Evolutionary conservation across 2,888 invertebrate genomes (phyloP).

Genomic region (Perizoma flavofasciatum): DNA sequence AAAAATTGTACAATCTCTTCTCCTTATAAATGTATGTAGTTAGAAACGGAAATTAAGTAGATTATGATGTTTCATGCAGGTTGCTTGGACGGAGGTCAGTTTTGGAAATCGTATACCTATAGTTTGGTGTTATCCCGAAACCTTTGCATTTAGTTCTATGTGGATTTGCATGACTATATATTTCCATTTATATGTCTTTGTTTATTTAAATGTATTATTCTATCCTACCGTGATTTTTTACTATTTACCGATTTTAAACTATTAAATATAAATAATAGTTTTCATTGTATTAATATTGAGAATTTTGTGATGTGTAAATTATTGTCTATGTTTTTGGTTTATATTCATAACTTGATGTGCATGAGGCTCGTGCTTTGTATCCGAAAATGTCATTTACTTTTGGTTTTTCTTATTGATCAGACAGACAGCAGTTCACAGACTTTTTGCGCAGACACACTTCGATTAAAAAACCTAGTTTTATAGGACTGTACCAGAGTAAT

Average conservation of each 20-base stretch:
- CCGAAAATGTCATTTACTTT: too few species aligned
- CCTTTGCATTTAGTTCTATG: conserved; percentile 34
- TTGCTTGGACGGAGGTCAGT: conserved; percentile 87
- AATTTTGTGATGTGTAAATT: background rate
- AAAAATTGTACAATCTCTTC: too few species aligned
- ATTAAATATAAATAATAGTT: too few species aligned
- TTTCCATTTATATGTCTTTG: conserved; percentile 16
- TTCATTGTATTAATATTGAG: background rate
- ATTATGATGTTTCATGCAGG: conserved; percentile 76
- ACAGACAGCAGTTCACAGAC: too few species aligned
- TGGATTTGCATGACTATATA: conserved; percentile 26
- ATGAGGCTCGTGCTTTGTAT: conserved; percentile 26
- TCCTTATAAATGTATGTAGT: conserved; percentile 14
- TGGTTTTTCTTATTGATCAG: too few species aligned
- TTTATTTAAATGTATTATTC: background rate
- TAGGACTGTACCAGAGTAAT: too few species aligned
- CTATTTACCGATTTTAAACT: background rate
- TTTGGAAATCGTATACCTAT: conserved; percentile 44
- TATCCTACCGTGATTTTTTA: background rate
- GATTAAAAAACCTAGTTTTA: too few species aligned
- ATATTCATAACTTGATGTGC: conserved; percentile 8
- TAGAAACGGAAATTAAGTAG: conserved; percentile 43
- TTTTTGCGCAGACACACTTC: too few species aligned
- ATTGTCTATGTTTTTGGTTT: conserved; percentile 4
- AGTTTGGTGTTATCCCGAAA: conserved; percentile 55